Base-by-base conservation (phyloP, 2,888 invertebrate species). In the Andricus quercusramuli region DNA sequence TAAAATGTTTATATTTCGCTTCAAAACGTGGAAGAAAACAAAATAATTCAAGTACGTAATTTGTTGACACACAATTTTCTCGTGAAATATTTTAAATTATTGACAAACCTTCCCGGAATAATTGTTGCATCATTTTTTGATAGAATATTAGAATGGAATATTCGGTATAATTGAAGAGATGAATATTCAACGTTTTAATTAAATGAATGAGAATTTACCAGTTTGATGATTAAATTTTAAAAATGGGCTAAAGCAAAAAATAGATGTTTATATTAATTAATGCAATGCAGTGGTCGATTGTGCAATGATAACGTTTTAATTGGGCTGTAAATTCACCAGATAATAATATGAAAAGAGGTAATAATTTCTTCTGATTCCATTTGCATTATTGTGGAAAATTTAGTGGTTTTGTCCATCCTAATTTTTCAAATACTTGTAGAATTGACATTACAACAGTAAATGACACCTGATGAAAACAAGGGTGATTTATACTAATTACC, bases 301-400 rank as follows among this genome's bases (percentile, higher is more conserved):
- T 25, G 25, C 25, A 51, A 70, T 29, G 29, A 20, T 47, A 47
- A 70, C 70, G 29, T 29, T 70, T 70, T 51, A 51, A 70, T 70
- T 70, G 47, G 29, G 29, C 47, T 51, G 47, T 47, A 29, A 47
- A 70, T 70, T 70, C 51, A 25, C 25, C 68, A 70, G 20, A 70
- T 51, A 51, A 29, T 29, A 70, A 70, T 51, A 70, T 29, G 51
- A 70, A 70, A 9, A 44, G 44, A 44, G 47, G 20, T 47, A 68
- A 47, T 25, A 51, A 47, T 51, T 29, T 70, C 9, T 29, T 20
- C 5, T 51, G 29, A 47, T 25, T 29, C 11, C 25, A 47, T 32
- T 70, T 70, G 11, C 41, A 44, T 22, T 67, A 47, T 17, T 67
- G 25, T 5, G 41, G 17, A 17, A 9, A 47, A 37, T n/a, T 68